These are phyloP conservation scores for Ricordea florida DNA, from an alignment of 92 coral and sea anemone genomes.

Conservation along the genomic window DNA sequence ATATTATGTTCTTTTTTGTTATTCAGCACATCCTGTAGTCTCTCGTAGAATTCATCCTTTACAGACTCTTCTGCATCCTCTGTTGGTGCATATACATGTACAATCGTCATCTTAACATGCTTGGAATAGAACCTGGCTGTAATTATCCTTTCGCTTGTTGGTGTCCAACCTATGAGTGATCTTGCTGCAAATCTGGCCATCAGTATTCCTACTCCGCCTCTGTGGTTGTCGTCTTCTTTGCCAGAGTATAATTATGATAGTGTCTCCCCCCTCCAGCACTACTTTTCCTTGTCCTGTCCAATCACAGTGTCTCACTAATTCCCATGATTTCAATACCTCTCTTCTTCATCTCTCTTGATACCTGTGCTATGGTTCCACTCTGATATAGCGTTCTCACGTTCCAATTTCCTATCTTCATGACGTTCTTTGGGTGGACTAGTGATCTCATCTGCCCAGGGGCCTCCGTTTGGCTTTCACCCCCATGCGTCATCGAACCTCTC, in stretches of 20 bases:
- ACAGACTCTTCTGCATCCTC: constrained; percentile 22
- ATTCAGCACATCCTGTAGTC: constrained; percentile 13
- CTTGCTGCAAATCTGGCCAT: not conserved
- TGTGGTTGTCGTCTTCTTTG: constrained; percentile 2
- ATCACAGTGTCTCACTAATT: not conserved
- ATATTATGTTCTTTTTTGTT: not conserved
- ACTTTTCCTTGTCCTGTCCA: not conserved
- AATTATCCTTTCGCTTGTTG: constrained; percentile 34
- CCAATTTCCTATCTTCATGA: no score
- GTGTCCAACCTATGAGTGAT: constrained; percentile 41
- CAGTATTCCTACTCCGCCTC: constrained; percentile 26
- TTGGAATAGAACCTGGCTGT: constrained; percentile 17
- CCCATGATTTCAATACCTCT: not conserved
- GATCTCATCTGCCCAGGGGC: no score
- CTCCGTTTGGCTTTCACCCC: no score
- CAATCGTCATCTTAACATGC: constrained; percentile 8
- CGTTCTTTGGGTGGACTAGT: no score
- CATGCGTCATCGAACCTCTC: no score
- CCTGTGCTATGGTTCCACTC: no score
- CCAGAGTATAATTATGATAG: constrained; percentile 11
- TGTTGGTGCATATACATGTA: constrained; percentile 47
- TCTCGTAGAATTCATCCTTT: constrained; percentile 34
- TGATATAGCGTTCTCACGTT: no score
- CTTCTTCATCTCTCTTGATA: not conserved
- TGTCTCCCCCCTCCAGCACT: not conserved